Evolutionary conservation across 2,797 vertebrate genomes (phyloP), one percentile per base, ranked within the genome.

Genomic region (Oryzias sinensis): DNA sequence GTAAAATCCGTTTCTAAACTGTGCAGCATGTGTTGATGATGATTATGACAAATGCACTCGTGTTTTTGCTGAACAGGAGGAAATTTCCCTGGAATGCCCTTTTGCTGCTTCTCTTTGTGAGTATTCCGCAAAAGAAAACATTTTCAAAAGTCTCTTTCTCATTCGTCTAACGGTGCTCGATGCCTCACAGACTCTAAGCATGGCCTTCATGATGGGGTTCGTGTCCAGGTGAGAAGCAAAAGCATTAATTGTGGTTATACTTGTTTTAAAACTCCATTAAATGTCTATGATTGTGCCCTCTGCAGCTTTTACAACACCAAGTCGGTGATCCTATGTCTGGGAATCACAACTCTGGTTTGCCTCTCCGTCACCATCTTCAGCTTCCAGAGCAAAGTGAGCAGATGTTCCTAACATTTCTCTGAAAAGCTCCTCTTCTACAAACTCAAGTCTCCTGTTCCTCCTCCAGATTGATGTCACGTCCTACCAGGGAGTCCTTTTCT

Each of bases 1-100:
- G 96, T 97, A 87, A 67, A 14, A 0, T 15, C 24, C 60, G 9
- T 18, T n/a, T 43, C 4, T 9, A 58, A 22, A 7, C 22, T 17
- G 5, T 0, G 43, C 29, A 16, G 45, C 2, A 53, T 25, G 42
- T 62, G 14, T n/a, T 22, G 7, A 49, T 52, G 4, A 18, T 8
- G 1, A 4, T 11, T 6, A 13, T 65, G 2, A 56, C 24, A 11
- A 43, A 6, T 44, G 2, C 14, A 9, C 56, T 44, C 67, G 49
- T 3, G 24, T 44, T 45, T 7, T 5, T 14, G 7, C 5, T 3
- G 1, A 86, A 59, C 91, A 98, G 96, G 93, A 94, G 97, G 65
- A 86, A 93, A 72, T 96, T 95, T 80, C 96, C 96, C 43, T 97
- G 95, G 94, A 98, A 98, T 68, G 67, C 96, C 65, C 93, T 95